Evolutionary conservation across 2,888 invertebrate species (phyloP), one percentile per base, ranked within the genome.

Genomic region (Sesamia inferens): DNA sequence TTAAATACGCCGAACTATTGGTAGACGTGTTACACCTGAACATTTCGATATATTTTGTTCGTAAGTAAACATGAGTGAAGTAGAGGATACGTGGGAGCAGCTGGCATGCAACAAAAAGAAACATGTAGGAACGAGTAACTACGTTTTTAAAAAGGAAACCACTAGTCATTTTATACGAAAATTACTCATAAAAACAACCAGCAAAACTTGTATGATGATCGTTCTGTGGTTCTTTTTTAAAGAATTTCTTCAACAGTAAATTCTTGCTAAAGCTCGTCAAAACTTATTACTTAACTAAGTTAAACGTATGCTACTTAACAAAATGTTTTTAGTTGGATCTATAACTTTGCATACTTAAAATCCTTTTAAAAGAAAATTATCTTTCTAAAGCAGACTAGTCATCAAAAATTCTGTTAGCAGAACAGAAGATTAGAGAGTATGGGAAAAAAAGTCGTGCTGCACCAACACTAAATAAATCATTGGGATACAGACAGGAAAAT

Each of bases 11-110:
- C 42, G 19, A 65, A 79, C 78, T 77, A 79, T 76, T 73, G 22
- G 61, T 72, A 71, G 66, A 78, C 74, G 70, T 78, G 71, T 75
- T 76, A 47, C 86, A 86, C 78, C 84, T 86, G 87, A 54, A 64
- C 62, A 71, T 74, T 81, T 74, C 19, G 57, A 68, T 59, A 24
- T 61, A 75, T 58, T 69, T 65, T 61, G 24, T 65, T 63, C 48
- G 47, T 61, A 69, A 57, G 68, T 74, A 71, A 69, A 64, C 44
- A 54, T 71, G 75, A 59, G 55, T 62, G 54, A 61, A n/a, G 19
- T 74, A 51, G 14, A 66, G 48, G 54, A 71, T 48, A 68, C 57
- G 65, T 39, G 63, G 59, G 75, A 79, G 79, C 86, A 86, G 82
- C 79, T 85, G 85, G 74, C 64, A 67, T 68, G 57, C 66, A 68